Evolutionary conservation across 2,888 invertebrate genomes (phyloP).

Genomic region (Poecilobothrus nobilitatus): DNA sequence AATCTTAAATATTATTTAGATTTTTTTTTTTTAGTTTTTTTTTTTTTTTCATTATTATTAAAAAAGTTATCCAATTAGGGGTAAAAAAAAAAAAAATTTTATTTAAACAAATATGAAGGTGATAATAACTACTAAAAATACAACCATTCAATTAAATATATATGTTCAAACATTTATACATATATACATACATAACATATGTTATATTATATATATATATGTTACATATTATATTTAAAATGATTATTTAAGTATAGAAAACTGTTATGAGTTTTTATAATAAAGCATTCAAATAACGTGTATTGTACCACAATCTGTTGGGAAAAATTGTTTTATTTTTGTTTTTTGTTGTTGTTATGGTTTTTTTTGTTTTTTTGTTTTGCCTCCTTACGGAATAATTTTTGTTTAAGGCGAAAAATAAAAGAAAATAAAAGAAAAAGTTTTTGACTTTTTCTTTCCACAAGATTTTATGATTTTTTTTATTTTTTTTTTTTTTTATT

Average conservation of each 20-base stretch:
- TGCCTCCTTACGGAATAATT: no score
- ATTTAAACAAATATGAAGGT: neutral
- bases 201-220: no score
- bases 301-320: neutral
- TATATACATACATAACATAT: neutral
- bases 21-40: neutral
- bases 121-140: neutral
- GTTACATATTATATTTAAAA: no score
- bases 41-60: neutral
- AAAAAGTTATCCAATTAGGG: conserved; percentile 2
- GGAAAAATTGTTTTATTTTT: neutral
- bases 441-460: neutral
- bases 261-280: neutral
- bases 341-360: neutral
- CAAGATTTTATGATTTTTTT: no score
- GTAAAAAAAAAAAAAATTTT: neutral
- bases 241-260: no score
- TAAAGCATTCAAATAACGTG: neutral
- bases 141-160: neutral
- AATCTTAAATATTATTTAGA: neutral
- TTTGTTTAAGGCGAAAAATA: no score
- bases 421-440: neutral
- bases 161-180: neutral
- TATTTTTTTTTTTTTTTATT: neutral
- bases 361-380: neutral